Evolutionary conservation across 2,888 invertebrate genomes (phyloP).

Genomic region (Caenorhabditis sulstoni): DNA sequence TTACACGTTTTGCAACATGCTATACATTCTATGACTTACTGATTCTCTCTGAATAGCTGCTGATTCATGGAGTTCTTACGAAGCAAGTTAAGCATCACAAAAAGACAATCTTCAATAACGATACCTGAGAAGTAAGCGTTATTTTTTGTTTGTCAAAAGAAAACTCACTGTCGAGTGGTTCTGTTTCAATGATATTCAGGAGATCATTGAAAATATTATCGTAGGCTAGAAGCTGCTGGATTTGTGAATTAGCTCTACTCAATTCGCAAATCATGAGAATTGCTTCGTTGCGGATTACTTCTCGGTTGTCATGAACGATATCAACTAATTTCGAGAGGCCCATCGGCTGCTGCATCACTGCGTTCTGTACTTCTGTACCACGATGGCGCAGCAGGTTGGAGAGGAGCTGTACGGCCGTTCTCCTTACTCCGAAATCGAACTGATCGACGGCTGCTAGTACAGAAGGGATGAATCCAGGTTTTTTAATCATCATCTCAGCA

Average conservation of each 20-base stretch:
- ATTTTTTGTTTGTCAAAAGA: too few relatives aligned
- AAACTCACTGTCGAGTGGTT: constrained; percentile 88
- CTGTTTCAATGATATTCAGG: constrained; percentile 92
- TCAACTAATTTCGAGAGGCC: constrained; percentile 98
- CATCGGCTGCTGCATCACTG: constrained; percentile 85
- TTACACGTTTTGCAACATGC: background rate
- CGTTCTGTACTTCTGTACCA: constrained; percentile 84
- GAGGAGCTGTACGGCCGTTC: constrained; percentile 84
- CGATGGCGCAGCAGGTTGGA: constrained; percentile 90
- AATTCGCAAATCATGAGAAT: constrained; percentile 92
- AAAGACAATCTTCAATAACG: constrained; percentile 96
- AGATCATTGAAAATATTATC: constrained; percentile 97
- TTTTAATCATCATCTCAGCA: constrained; percentile 81
- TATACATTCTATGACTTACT: constrained; percentile 41
- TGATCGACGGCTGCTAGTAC: constrained; percentile 72
- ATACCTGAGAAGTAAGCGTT: constrained; percentile 83
- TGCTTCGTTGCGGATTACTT: constrained; percentile 83
- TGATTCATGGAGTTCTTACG: constrained; percentile 97
- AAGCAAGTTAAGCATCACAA: constrained; percentile 92
- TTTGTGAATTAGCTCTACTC: constrained; percentile 93
- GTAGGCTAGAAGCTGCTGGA: constrained; percentile 97
- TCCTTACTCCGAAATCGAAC: constrained; percentile 74
- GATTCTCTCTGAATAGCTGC: constrained; percentile 93
- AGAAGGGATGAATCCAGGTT: constrained; percentile 71
- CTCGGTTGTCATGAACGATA: constrained; percentile 90